Evolutionary conservation across 2,888 invertebrate species (phyloP).

Genomic region (Eumacrocentrus americanus): DNA sequence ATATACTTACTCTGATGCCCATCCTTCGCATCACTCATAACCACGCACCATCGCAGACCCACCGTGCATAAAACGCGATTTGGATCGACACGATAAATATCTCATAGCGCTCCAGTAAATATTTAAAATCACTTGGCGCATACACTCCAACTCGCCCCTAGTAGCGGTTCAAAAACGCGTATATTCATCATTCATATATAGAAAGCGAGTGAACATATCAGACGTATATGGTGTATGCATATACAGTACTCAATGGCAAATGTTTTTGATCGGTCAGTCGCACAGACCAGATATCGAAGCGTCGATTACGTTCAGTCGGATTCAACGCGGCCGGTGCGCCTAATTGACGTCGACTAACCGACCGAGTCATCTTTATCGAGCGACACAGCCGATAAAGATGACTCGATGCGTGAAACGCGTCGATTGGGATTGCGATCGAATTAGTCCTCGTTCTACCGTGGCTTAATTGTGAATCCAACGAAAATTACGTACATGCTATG

Average conservation of each 20-base stretch:
- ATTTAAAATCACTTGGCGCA: constrained; percentile 26
- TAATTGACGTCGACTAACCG: constrained; percentile 32
- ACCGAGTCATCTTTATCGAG: constrained; percentile 30
- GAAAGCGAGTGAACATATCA: neutral
- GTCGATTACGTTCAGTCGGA: constrained; percentile 23
- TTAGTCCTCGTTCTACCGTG: constrained; percentile 25
- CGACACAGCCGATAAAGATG: constrained; percentile 27
- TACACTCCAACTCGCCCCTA: neutral
- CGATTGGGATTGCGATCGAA: constrained; percentile 39
- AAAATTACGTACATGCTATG: constrained; percentile 13
- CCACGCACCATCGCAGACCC: neutral
- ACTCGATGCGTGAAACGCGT: constrained; percentile 30
- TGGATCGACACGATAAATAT: constrained; percentile 32
- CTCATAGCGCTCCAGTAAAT: constrained; percentile 32
- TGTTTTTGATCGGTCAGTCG: constrained; percentile 22
- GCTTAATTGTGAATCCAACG: constrained; percentile 28
- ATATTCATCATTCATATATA: constrained; percentile 17
- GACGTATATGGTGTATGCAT: neutral
- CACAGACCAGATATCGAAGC: constrained; percentile 13
- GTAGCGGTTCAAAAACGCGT: neutral
- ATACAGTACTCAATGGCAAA: constrained; percentile 8
- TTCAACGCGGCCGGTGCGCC: constrained; percentile 22
- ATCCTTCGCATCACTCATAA: constrained; percentile 4
- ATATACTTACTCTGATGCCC: neutral
- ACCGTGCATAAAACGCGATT: constrained; percentile 22